These are phyloP conservation scores for Noctua fimbriata DNA, from an alignment of 2,888 invertebrate species.

Conservation along the genomic window DNA sequence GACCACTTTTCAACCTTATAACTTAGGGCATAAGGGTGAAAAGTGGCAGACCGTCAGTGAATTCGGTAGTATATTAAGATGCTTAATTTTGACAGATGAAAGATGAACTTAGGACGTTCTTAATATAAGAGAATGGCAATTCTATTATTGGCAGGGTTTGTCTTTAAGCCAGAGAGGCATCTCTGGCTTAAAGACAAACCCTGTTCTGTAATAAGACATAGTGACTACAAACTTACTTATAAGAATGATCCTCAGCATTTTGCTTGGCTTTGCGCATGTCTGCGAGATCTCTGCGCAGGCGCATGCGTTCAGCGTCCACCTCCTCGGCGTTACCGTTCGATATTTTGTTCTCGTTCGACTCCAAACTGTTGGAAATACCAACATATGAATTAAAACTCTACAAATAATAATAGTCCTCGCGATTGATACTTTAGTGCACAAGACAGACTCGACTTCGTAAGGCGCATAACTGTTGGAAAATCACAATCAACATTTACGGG, in stretches of 20 bases:
- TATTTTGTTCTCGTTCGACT: conserved; percentile 79
- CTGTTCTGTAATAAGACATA: background rate
- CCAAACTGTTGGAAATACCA: conserved; percentile 70
- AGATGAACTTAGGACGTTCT: background rate
- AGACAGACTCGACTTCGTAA: no score
- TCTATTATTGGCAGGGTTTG: no score
- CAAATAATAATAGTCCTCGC: no score
- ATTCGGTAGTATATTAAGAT: background rate
- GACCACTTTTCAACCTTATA: no score
- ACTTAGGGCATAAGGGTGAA: no score
- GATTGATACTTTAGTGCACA: no score
- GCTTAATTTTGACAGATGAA: background rate
- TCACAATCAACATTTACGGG: no score
- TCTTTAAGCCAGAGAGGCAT: no score
- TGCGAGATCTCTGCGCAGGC: conserved; percentile 90
- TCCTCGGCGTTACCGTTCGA: conserved; percentile 83
- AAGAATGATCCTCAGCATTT: conserved; percentile 90
- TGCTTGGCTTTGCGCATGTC: conserved; percentile 90
- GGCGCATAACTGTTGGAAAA: no score
- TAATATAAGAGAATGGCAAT: background rate
- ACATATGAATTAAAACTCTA: no score
- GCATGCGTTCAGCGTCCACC: conserved; percentile 88
- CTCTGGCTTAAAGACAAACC: background rate
- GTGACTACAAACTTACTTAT: conserved; percentile 86
- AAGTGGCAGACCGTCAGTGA: no score